Base-by-base conservation (phyloP, 2,888 invertebrate species). In the Microchrysa polita region DNA sequence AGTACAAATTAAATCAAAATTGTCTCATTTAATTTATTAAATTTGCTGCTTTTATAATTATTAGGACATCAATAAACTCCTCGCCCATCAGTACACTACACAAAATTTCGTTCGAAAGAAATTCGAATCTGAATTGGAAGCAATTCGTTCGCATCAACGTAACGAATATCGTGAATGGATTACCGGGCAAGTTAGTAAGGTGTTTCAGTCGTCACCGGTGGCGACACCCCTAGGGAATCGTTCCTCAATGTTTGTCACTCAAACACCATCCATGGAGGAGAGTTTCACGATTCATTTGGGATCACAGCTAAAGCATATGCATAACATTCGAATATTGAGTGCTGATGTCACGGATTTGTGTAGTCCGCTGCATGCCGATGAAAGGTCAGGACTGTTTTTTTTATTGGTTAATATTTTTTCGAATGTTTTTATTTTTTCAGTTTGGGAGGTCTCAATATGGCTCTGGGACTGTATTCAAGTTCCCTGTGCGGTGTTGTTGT, bases 251-350 rank as follows among this genome's bases (percentile, higher is more conserved):
- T 85, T 84, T 72, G 79, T 84, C 12, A 82, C 84, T 1, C 85
- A 84, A 74, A 83, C 82, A 75, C 85, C 85, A 0, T 84, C 84
- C 1, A 84, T 95, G 80, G 97, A 97, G 86, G 98, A 98, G 86
- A 97, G 96, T 85, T 98, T 98, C 84, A 98, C 98, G 20, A 97
- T 98, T 81, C 97, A 98, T 87, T 88, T 98, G 77, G 98, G 98
- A 67, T 96, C 97, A 4, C 99, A 99, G 86, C 89, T 98, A 83
- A 99, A 99, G 84, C 97, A 98, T 81, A 98, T 97, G 88, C 98
- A 99, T 85, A 99, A 99, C 84, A 93, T 98, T 76, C 88, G 98
- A 72, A 92, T 99, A 76, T 87, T 97, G 40, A 93, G 95, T 74
- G 92, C 93, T 20, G 91, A 95, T 85, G 90, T 93, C 14, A 88